phyloP scores from a whole-genome alignment of 2,888 invertebrate species.

The Calameuta filiformis region DNA sequence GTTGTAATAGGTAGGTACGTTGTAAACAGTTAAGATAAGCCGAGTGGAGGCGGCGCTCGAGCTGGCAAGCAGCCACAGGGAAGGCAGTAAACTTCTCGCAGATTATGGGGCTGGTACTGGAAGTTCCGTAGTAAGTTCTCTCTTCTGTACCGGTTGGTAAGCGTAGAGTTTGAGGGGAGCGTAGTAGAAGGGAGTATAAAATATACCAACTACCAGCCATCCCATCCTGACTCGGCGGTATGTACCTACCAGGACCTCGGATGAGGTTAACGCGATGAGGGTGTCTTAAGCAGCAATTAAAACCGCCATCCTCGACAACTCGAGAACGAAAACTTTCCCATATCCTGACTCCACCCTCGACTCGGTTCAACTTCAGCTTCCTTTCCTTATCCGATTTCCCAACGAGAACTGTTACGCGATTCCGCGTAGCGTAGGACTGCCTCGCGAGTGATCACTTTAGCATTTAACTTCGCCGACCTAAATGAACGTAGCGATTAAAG shows the following conservation, averaged over 20 bases:
- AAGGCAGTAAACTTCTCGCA: constrained; percentile 53
- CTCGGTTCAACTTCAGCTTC: too few species aligned
- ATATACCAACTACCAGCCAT: constrained; percentile 15
- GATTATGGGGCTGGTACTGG: constrained; percentile 42
- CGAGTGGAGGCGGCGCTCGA: constrained; percentile 12
- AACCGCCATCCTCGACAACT: constrained; percentile 33
- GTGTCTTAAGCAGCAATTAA: constrained; percentile 56
- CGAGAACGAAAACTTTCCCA: background rate
- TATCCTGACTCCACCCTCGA: background rate
- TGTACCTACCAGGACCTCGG: constrained; percentile 22
- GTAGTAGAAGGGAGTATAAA: constrained; percentile 11
- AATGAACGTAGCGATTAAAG: background rate
- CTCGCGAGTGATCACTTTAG: background rate
- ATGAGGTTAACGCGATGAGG: constrained; percentile 42
- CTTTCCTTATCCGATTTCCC: background rate
- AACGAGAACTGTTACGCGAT: background rate
- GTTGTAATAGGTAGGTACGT: constrained; percentile 7
- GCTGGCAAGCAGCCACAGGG: constrained; percentile 48
- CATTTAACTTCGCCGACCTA: background rate
- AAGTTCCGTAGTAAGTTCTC: constrained; percentile 43
- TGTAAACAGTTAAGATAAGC: constrained; percentile 18
- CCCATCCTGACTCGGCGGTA: constrained; percentile 20
- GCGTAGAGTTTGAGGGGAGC: constrained; percentile 22
- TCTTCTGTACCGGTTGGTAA: constrained; percentile 28
- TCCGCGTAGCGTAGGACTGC: background rate